These are phyloP conservation scores for Astur gentilis DNA, from an alignment of 2,113 vertebrate species.

Conservation along the genomic window DNA sequence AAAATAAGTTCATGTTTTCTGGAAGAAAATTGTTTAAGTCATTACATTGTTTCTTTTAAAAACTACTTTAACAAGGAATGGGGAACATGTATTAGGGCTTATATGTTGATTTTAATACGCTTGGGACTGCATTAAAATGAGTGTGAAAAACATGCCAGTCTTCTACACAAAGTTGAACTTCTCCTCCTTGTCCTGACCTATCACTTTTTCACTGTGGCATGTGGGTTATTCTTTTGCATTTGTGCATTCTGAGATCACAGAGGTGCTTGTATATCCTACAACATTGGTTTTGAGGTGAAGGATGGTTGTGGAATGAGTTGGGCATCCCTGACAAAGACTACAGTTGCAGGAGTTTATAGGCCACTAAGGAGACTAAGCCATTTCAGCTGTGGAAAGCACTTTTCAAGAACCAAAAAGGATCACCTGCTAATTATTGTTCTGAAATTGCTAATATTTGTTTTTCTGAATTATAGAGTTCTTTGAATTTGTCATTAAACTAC, in stretches of 20 bases:
- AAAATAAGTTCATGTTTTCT: background rate
- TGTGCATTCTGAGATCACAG: background rate
- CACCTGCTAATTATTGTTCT: background rate
- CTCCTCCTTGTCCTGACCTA: background rate
- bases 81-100: rapidly evolving
- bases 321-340: background rate
- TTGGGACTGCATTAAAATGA: rapidly evolving
- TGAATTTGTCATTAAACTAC: background rate
- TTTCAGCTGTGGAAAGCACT: background rate
- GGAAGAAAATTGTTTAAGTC: background rate
- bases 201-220: background rate
- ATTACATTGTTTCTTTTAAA: background rate
- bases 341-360: background rate
- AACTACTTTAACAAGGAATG: background rate
- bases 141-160: background rate
- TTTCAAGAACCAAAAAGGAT: background rate
- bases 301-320: background rate
- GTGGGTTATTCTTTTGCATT: background rate
- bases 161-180: background rate
- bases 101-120: background rate
- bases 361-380: background rate
- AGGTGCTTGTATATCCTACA: background rate
- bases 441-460: background rate
- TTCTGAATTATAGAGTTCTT: background rate
- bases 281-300: background rate